Conservation (phyloP, 2,888 invertebrate species). For the Heliconius hortense region DNA sequence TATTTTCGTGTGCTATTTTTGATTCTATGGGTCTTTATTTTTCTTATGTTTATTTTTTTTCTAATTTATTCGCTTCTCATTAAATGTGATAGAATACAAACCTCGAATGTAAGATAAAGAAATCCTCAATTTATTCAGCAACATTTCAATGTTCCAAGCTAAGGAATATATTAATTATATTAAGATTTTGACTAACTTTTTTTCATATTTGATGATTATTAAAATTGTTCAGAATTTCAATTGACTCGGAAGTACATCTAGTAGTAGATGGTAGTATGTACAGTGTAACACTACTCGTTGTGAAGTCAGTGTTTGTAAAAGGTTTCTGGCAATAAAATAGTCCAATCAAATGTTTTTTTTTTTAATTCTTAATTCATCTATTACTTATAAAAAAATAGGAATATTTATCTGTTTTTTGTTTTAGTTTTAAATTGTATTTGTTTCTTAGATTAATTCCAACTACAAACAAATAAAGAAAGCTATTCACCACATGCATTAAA, state of each 20-base stretch:
- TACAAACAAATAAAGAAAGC: constrained; percentile 19
- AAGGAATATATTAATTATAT: constrained; percentile 50
- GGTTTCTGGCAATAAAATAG: constrained; percentile 82
- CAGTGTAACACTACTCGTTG: constrained; percentile 68
- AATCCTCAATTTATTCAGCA: constrained; percentile 67
- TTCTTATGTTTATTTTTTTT: constrained; percentile 66
- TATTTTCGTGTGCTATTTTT: constrained; percentile 72
- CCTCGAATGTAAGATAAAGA: constrained; percentile 71
- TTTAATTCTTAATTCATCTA: constrained; percentile 44
- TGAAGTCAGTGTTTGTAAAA: constrained; percentile 77
- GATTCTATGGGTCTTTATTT: constrained; percentile 72
- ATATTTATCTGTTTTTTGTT: neutral
- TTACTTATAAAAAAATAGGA: neutral
- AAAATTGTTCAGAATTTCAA: constrained; percentile 52
- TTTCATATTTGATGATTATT: constrained; percentile 56
- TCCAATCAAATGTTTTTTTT: constrained; percentile 62
- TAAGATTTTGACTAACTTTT: constrained; percentile 70
- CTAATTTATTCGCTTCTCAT: constrained; percentile 74
- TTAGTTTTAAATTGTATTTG: neutral
- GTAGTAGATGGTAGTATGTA: constrained; percentile 75
- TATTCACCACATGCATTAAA: neutral
- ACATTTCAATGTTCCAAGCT: constrained; percentile 63
- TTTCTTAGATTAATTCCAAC: neutral
- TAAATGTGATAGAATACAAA: constrained; percentile 74
- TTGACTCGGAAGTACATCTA: constrained; percentile 70